Base-by-base conservation (phyloP, 92 coral and sea anemone genomes). In the Parazoanthus darwini region DNA sequence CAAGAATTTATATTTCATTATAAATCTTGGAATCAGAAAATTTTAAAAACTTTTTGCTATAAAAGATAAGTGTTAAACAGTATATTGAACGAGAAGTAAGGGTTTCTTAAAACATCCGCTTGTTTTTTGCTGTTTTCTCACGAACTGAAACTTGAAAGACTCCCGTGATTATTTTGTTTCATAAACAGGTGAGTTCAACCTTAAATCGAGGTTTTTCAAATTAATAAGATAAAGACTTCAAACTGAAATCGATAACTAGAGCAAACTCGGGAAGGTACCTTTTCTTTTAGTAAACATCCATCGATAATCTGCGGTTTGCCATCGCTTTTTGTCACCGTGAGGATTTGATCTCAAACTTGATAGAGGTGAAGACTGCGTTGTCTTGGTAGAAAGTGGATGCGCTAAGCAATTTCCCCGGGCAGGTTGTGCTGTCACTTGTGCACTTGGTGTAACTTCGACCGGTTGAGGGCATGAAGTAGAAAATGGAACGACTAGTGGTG, bases 221-320 rank as follows among this genome's bases (percentile, higher is more conserved):
- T 79, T n/a, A 83, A 26, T 29, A 48, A 8, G 68, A 70, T 71
- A 36, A 70, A 20, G 15, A 71, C 68, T 51, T 44, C 5, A 84
- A 84, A 26, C 29, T 26, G 65, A 46, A 42, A 70, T 43, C 13
- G 63, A 72, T 43, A 15, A 70, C 16, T 7, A 37, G 37, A 59
- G 46, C 48, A 63, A 63, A 26, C 74, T 81, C 9, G 77, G n/a
- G n/a, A 44, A 44, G 39, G n/a, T 84, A 91, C 99, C 97, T 91
- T 97, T 97, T 35, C 99, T 90, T 25, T 95, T 97, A 36, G 98
- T 97, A 77, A 95, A 97, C 98, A 97, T 97, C 99, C 99, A 97
- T 6, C 99, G 98, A 83, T 88, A 97, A 78, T 97, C 97, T 1
- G 99, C 99, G 20, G 99, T 97, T 51, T 97, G 98, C 98, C 98